These are phyloP conservation scores for Lamellibrachia satsuma DNA, from an alignment of 2,888 invertebrate species.

Conservation along the genomic window DNA sequence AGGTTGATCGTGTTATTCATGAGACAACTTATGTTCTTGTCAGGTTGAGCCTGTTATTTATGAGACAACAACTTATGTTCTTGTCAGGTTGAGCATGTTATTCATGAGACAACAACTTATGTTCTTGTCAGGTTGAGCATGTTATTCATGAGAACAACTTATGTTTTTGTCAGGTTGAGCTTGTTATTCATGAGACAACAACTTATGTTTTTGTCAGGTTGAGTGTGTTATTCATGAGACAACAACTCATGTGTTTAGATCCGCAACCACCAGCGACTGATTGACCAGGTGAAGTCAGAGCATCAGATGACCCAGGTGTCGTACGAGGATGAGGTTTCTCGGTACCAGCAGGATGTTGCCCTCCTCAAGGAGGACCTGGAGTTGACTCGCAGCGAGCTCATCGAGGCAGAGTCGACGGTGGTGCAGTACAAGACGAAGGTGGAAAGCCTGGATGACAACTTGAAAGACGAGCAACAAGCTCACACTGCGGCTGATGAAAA, in stretches of 20 bases:
- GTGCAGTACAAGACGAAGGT: constrained; percentile 49
- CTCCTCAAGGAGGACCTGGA: constrained; percentile 46
- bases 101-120: too few relatives aligned
- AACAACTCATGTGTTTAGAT: constrained; percentile 43
- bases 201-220: too few relatives aligned
- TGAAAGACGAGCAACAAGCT: constrained; percentile 42
- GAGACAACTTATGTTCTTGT: too few relatives aligned
- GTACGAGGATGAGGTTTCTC: constrained; percentile 54
- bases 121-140: background rate
- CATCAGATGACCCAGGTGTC: constrained; percentile 50
- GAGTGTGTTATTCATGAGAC: too few relatives aligned
- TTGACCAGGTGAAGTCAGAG: constrained; percentile 60
- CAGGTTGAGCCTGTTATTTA: too few relatives aligned
- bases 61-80: too few relatives aligned
- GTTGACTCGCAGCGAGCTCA: constrained; percentile 45
- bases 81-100: too few relatives aligned
- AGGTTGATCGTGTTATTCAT: too few relatives aligned
- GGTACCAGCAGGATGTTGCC: constrained; percentile 54
- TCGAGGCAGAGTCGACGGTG: constrained; percentile 48
- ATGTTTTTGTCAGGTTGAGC: too few relatives aligned
- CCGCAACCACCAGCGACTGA: constrained; percentile 55
- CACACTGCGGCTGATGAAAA: constrained; percentile 28
- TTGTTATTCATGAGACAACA: too few relatives aligned
- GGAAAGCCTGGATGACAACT: constrained; percentile 50
- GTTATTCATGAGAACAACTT: background rate